These are phyloP conservation scores for Morelia viridis DNA, from an alignment of 2,797 vertebrate genomes.

Conservation along the genomic window DNA sequence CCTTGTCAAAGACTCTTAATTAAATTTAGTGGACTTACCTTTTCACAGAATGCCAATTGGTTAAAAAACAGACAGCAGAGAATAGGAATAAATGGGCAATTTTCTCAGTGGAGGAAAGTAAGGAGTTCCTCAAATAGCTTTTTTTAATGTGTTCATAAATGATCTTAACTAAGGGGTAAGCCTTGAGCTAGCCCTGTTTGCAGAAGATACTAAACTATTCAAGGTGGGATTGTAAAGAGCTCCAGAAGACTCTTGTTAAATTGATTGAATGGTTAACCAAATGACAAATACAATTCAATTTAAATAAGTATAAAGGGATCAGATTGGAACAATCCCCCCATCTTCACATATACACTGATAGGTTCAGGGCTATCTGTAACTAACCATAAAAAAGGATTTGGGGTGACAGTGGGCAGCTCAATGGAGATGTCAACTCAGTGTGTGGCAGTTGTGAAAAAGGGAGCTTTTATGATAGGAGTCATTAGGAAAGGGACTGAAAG, in stretches of 20 bases:
- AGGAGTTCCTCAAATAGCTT: neutral
- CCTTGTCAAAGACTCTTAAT: neutral
- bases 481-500: neutral
- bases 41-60: neutral
- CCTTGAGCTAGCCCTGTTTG: neutral
- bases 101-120: neutral
- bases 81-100: neutral
- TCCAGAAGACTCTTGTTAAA: neutral
- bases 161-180: neutral
- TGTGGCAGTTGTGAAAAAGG: neutral
- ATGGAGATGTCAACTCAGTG: neutral
- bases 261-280: neutral
- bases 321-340: neutral
- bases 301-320: neutral
- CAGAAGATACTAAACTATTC: neutral
- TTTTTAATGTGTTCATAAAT: neutral
- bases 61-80: neutral
- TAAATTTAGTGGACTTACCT: neutral
- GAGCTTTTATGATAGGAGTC: neutral
- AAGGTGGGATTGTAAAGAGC: neutral
- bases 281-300: neutral
- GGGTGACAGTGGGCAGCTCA: neutral
- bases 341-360: neutral
- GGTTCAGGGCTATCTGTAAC: neutral
- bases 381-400: neutral